Conservation (phyloP, 2,888 invertebrate species). For the Dasypogon diadema region DNA sequence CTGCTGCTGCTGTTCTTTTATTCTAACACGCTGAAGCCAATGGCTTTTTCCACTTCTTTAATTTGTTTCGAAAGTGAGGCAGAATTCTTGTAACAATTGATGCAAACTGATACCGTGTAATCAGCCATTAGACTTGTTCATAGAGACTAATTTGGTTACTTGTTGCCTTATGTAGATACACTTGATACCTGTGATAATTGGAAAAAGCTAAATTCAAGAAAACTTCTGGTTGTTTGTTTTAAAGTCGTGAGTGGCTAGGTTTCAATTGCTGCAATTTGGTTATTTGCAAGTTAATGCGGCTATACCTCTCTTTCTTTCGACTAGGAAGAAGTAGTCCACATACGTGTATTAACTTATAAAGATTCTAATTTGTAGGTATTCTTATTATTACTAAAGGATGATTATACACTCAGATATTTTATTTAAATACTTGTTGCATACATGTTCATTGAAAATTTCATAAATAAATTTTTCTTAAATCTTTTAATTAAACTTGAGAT, state of each 20-base stretch:
- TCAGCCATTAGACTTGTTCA: slow-evolving; percentile 25
- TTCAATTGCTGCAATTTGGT: no score
- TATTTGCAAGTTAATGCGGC: no score
- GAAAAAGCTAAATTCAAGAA: slow-evolving; percentile 28
- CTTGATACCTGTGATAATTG: slow-evolving; percentile 35
- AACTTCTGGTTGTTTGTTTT: slow-evolving; percentile 14
- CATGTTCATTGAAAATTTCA: no score
- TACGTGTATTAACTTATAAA: no score
- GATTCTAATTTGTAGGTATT: no score
- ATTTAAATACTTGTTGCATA: no score
- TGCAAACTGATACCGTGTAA: slow-evolving; percentile 35
- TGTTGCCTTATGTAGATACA: slow-evolving; percentile 39
- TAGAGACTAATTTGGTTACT: slow-evolving; percentile 34
- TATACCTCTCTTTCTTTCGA: no score
- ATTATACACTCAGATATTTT: no score
- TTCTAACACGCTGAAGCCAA: slow-evolving; percentile 20
- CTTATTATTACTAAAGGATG: no score
- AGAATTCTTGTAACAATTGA: slow-evolving; percentile 38
- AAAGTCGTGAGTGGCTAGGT: slow-evolving; percentile 27
- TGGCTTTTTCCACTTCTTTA: slow-evolving; percentile 7
- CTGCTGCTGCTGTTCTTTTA: slow-evolving; percentile 21
- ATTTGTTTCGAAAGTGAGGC: neutral
- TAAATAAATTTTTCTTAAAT: no score
- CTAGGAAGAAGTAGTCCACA: no score
- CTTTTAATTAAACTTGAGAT: no score